Evolutionary conservation across 2,888 invertebrate species (phyloP), one percentile per base, ranked within the genome.

Genomic region (Tineola bisselliella): DNA sequence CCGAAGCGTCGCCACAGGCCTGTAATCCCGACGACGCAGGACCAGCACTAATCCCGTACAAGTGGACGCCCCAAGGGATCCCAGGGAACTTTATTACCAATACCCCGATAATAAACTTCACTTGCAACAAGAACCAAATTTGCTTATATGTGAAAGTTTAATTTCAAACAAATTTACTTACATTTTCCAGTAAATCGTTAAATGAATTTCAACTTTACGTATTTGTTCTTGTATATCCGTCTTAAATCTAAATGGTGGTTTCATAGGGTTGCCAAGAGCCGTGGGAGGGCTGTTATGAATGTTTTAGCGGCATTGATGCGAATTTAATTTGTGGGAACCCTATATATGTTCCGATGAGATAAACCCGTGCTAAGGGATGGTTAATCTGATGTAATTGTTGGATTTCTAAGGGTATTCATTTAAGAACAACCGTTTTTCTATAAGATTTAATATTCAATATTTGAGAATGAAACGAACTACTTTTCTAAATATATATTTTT

Each of bases 71-170:
- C 72, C 76, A 65, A 71, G 81, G 80, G 80, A 75, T 66, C 68
- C 69, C 73, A 75, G 82, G 79, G 81, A 82, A 81, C 78, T 74
- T 76, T 77, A 79, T 79, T 80, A 75, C 73, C 69, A 65, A 70
- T 66, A 15, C 58, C 58, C 58, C 17, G 15, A 17, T 58, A 58
- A 58, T 58, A 58, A 54, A 54, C 19, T 13, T 30, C 25, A 18
- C n/a, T 19, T 19, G 33, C 17, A 58, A 33, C 11, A 58, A 58
- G 33, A n/a, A 5, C 13, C 13, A 58, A 13, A 58, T 31, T 58
- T n/a, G 58, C 31, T 58, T 58, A 15, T 13, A 31, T 3, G 19
- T 54, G 8, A 3, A 54, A 48, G 15, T 25, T 18, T 2, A 25
- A 54, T 54, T 48, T 48, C 15, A 8, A 13, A 48, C 6, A 17